Base-by-base conservation (phyloP, 37 sponge, comb jelly and placozoan species). In the Eunapius fragilis region DNA sequence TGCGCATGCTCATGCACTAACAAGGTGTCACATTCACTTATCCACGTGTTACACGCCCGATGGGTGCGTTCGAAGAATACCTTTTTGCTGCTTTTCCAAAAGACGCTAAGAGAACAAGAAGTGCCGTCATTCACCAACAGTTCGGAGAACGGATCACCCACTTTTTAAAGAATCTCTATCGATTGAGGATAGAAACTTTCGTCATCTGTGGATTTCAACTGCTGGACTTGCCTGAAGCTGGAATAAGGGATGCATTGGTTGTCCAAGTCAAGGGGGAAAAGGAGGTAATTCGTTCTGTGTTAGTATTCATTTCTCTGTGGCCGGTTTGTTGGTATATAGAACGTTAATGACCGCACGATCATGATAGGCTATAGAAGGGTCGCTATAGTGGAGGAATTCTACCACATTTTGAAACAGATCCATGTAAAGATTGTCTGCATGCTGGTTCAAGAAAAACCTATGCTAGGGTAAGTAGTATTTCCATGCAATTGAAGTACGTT, bases 341-440 rank as follows among this genome's bases (percentile, higher is more conserved):
- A 41, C 41, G 41, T 6, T 41, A 41, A 41, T 58, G 58, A 58
- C 58, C 58, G 58, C 58, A 58, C 58, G 7, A 58, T 58, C 17
- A 58, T 58, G 58, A 58, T 17, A 58, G 58, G 58, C 58, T 58
- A 58, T 58, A 13, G 58, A 58, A 58, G 58, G 58, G 58, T 58
- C 58, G 58, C 58, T 58, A 58, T 58, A 58, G 22, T 58, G 79
- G 79, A 78, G n/a, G 79, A 78, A 78, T 78, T 38, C 38, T 78
- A 78, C 79, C 38, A 34, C 79, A 78, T 78, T 48, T 25, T 78
- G 25, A 41, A 48, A 30, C 47, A 78, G 24, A 28, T 78, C 38
- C 45, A 47, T 48, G 49, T 48, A 78, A 41, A 28, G 58, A 58
- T 58, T 58, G 58, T 58, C 58, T 58, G 58, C 79, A 78, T 78